These are phyloP conservation scores for Axinella damicornis DNA, from an alignment of 37 sponge, comb jelly and placozoan genomes.

Conservation along the genomic window DNA sequence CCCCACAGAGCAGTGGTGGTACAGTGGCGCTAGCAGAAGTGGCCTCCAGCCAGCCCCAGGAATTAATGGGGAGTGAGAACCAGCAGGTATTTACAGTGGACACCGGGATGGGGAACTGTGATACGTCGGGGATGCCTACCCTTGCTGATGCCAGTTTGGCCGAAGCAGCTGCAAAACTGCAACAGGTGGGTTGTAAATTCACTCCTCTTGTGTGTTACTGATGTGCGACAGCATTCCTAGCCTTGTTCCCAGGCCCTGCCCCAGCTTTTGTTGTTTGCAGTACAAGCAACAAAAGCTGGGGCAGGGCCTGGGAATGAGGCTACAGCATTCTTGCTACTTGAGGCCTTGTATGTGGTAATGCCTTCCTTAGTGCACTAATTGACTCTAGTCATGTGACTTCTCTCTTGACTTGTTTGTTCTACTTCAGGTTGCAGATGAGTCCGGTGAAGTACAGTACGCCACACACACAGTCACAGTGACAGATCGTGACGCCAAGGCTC, in stretches of 20 bases:
- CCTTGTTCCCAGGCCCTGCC: too few species aligned
- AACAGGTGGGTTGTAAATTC: conserved; percentile 74
- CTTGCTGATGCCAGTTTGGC: conserved; percentile 78
- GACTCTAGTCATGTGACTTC: too few species aligned
- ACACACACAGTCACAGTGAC: conserved; percentile 85
- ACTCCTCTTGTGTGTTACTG: too few species aligned
- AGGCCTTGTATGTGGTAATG: too few species aligned
- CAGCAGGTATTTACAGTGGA: conserved; percentile 86
- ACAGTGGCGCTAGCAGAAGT: neutral
- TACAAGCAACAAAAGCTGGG: neutral
- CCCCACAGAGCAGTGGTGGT: neutral
- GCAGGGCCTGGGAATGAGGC: neutral
- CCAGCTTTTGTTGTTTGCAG: too few species aligned
- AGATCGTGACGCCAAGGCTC: conserved; percentile 77
- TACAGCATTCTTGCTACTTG: neutral
- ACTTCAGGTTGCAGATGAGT: conserved; percentile 84
- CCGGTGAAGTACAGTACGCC: conserved; percentile 86
- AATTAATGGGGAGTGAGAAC: conserved; percentile 5
- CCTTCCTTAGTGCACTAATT: neutral
- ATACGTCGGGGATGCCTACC: conserved; percentile 75
- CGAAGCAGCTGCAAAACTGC: conserved; percentile 79
- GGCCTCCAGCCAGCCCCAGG: neutral
- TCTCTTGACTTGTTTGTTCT: too few species aligned
- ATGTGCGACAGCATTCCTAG: neutral
- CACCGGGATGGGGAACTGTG: conserved; percentile 66